Evolutionary conservation across 2,888 invertebrate species (phyloP), one percentile per base, ranked within the genome.

Genomic region (Sipha maydis): DNA sequence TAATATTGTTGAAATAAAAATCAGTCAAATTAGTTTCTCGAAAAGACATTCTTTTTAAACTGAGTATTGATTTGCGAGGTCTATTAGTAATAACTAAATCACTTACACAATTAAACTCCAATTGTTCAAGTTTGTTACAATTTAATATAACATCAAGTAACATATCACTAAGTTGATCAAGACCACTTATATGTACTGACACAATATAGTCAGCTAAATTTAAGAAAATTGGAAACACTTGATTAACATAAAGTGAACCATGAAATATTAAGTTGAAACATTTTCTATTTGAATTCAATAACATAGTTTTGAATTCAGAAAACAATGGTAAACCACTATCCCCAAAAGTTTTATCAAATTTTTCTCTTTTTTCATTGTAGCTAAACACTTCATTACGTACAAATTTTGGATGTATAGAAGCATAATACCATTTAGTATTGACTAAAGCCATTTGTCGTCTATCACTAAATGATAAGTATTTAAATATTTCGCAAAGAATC

Each of bases 401-500:
- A 7, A 85, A 25, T 21, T 3, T 11, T 3, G 85, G 85, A 54
- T 85, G 69, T 41, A 78, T n/a, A 0, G 85, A 85, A 4, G 85
- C 78, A 21, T 31, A 14, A 54, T 85, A n/a, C 78, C 78, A 85
- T n/a, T 41, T 78, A 17, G 14, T 69, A 19, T 78, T 85, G 8
- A 85, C 31, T 21, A 69, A n/a, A 1, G 67, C 34, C 85, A 85
- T 71, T 48, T 34, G 48, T n/a, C 9, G 41, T 11, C 85, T 34
- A 17, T 76, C 61, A 2, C 67, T 25, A 1, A 34, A 31, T 3
- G 78, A n/a, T 21, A 85, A 19, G 19, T 78, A 85, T 11, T 71
- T n/a, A 31, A 85, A n/a, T 48, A 85, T 85, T 8, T 34, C 4
- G 1, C 77, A 71, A 9, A 85, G 31, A 34, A 85, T 19, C 85